Percentiles rank a stretch among this genome's conserved stretches.
phyloP scores from a whole-genome alignment of 2,797 vertebrate species.

The Octomys mimax region DNA sequence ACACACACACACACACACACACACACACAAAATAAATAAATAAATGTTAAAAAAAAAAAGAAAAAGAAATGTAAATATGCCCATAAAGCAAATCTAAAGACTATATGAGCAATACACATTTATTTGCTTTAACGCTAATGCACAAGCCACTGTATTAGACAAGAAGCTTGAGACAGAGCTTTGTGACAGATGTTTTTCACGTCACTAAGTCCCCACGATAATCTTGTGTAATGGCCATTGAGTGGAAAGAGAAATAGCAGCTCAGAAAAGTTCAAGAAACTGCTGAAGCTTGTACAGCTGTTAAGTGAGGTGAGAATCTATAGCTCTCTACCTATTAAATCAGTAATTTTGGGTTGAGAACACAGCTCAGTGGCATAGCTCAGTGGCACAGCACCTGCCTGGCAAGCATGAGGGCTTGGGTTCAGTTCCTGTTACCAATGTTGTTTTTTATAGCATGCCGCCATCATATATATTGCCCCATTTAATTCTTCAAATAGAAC shows the following conservation, averaged over 20 bases:
- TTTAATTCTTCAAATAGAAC: not conserved
- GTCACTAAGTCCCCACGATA: not conserved
- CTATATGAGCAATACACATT: not conserved
- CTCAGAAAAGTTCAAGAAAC: not conserved
- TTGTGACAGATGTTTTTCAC: not conserved
- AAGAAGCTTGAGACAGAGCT: not conserved
- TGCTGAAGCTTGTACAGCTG: not conserved
- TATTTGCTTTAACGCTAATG: not conserved
- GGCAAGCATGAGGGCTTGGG: too few species aligned
- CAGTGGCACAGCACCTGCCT: too few species aligned
- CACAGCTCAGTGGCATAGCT: too few species aligned
- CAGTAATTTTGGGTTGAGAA: not conserved
- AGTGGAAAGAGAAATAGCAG: conserved; percentile 1
- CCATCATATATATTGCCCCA: not conserved
- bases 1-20: too few species aligned
- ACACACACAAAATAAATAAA: too few species aligned
- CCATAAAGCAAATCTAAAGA: conserved; percentile 27
- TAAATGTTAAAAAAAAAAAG: too few species aligned
- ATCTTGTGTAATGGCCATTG: not conserved
- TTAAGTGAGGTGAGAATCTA: not conserved
- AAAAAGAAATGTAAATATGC: too few species aligned
- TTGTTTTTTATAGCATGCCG: not conserved
- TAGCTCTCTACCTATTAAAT: not conserved
- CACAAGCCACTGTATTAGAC: not conserved
- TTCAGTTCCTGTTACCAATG: too few species aligned